These are phyloP conservation scores for Lepidocyrtoides sp. DNA, from an alignment of 2,888 invertebrate species.

Conservation along the genomic window DNA sequence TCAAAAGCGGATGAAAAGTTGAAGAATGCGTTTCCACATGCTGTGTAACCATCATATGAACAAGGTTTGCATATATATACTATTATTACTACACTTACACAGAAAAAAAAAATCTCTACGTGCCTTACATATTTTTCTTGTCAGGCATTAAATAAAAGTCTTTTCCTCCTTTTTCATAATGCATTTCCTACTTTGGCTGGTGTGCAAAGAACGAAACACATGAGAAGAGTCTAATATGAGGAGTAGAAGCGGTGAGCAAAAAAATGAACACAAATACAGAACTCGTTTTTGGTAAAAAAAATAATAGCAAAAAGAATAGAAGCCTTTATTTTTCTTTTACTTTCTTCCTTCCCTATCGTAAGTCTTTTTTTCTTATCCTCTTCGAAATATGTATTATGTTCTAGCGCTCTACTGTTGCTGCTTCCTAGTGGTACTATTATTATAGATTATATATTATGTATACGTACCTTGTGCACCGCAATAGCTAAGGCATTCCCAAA, in stretches of 20 bases:
- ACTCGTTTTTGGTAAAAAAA: background rate
- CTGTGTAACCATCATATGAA: background rate
- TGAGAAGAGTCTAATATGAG: background rate
- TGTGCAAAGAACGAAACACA: background rate
- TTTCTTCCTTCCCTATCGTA: background rate
- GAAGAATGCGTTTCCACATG: background rate
- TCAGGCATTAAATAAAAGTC: slow-evolving; percentile 66
- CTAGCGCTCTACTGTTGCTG: background rate
- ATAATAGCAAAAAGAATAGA: background rate
- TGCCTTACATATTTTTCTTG: slow-evolving; percentile 54
- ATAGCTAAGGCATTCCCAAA: slow-evolving; percentile 43
- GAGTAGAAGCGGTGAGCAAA: background rate
- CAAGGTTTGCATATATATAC: background rate
- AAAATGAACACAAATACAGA: background rate
- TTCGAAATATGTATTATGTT: background rate
- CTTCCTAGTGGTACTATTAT: no score
- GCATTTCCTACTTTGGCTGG: background rate
- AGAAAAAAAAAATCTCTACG: slow-evolving; percentile 36
- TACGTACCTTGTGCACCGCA: background rate
- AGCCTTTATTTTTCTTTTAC: background rate
- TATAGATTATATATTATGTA: no score
- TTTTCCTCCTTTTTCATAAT: slow-evolving; percentile 25
- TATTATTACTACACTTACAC: no score
- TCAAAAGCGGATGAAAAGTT: background rate
- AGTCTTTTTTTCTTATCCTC: slow-evolving; percentile 26